Percentiles rank a stretch among this genome's conserved stretches.
Evolutionary conservation across 2,888 invertebrate genomes (phyloP).

Genomic region (Elaeidobius kamerunicus): DNA sequence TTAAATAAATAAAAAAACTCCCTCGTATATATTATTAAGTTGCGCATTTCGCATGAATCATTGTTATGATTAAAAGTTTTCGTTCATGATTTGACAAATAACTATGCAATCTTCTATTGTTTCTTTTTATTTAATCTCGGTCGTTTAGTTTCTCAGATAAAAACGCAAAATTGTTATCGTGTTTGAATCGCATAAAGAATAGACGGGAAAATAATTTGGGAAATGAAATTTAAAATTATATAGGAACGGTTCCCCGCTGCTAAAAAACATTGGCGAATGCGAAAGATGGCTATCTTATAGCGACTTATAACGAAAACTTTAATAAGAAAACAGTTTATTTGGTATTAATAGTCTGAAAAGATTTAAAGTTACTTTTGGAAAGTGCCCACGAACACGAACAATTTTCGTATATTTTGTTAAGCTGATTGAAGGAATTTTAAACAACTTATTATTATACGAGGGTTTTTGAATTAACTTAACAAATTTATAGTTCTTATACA

Average conservation of each 20-base stretch:
- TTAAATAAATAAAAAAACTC: too few relatives aligned
- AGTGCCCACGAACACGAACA: conserved; percentile 26
- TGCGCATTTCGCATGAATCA: conserved; percentile 4
- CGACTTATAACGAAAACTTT: conserved; percentile 50
- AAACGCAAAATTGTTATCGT: conserved; percentile 29
- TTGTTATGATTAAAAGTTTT: conserved; percentile 9
- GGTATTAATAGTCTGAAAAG: conserved; percentile 25
- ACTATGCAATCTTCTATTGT: conserved; percentile 13
- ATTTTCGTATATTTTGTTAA: conserved; percentile 6
- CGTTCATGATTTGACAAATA: conserved; percentile 8
- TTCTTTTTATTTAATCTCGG: conserved; percentile 20
- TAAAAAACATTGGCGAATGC: conserved; percentile 46
- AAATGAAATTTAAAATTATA: conserved; percentile 49
- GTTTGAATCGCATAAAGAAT: conserved; percentile 23
- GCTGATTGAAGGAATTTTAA: background rate
- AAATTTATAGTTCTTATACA: too few relatives aligned
- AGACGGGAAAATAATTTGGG: conserved; percentile 43
- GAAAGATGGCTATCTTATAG: conserved; percentile 48
- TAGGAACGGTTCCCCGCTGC: conserved; percentile 38
- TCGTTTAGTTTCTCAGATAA: conserved; percentile 12
- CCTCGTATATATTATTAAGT: background rate
- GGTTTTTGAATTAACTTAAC: too few relatives aligned
- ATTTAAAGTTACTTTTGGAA: conserved; percentile 15
- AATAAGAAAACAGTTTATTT: conserved; percentile 49
- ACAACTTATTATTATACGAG: too few relatives aligned